Conservation (phyloP, 2,113 vertebrate species). For the Atlantisia rogersi region DNA sequence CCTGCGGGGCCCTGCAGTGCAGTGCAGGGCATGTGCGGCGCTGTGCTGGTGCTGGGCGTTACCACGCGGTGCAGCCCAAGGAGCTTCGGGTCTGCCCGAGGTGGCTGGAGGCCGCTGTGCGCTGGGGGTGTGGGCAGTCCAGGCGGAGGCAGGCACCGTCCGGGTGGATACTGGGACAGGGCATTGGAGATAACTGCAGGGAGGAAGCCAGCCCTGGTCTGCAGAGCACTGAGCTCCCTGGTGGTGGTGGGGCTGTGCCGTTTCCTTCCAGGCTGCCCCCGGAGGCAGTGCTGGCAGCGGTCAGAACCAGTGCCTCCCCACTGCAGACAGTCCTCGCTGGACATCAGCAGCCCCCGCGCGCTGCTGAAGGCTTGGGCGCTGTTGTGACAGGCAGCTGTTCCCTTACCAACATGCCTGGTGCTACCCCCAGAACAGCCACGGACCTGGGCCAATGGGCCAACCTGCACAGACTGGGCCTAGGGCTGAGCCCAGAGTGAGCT, state of each 20-base stretch:
- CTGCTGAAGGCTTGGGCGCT: not conserved
- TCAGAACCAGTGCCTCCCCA: not conserved
- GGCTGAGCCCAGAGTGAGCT: not conserved
- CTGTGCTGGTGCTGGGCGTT: too few relatives aligned
- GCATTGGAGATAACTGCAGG: not conserved
- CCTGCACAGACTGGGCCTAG: not conserved
- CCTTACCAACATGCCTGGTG: too few relatives aligned
- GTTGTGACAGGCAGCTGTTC: rapidly evolving
- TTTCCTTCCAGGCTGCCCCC: not conserved
- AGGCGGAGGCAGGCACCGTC: too few relatives aligned
- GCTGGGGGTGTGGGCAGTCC: rapidly evolving
- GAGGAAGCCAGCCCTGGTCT: not conserved
- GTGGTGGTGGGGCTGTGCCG: rapidly evolving
- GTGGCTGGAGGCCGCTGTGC: not conserved
- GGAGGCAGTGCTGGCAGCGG: not conserved
- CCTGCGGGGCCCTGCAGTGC: not conserved
- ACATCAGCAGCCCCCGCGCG: too few relatives aligned
- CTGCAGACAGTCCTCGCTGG: not conserved
- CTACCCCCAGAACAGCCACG: not conserved
- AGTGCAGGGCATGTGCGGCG: too few relatives aligned
- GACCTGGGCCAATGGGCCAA: not conserved
- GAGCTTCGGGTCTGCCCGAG: not conserved
- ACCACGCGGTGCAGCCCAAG: too few relatives aligned
- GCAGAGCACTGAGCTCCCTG: not conserved
- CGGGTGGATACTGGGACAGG: rapidly evolving